Evolutionary conservation across 2,113 vertebrate genomes (phyloP), one percentile per base, ranked within the genome.

Genomic region (Chionis minor): DNA sequence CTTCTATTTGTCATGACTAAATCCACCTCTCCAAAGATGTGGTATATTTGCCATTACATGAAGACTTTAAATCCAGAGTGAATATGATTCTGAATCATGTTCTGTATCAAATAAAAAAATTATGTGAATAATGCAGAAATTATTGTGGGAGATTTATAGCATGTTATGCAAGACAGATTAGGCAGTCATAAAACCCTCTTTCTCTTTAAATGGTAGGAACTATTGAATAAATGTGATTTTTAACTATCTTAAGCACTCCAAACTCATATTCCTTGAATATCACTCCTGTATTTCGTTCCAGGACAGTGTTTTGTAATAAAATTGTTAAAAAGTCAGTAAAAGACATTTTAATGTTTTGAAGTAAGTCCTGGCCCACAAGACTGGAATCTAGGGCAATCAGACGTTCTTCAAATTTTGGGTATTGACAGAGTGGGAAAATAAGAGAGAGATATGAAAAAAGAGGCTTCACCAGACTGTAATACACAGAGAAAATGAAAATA

Each of bases 211-310:
- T 92, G 69, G 35, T 54, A 75, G 27, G 17, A 78, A 81, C 9
- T 83, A 42, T 62, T 82, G 75, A 96, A 95, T 70, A 90, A 94
- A 92, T 91, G 20, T 65, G n/a, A 73, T 87, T 95, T 94, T 95
- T 27, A 90, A 54, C 26, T 33, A 14, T 81, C 58, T 72, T 77
- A 81, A 56, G 23, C 44, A 54, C 13, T 86, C 27, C 4, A n/a
- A 69, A 71, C 44, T 82, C 24, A 63, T 92, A 79, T 62, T 94
- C 8, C 42, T 80, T 95, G 42, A 80, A 44, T 85, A 73, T 54
- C 20, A 38, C 40, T 62, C 54, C 40, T 27, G 52, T 49, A 54
- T 89, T 84, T 85, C 56, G 49, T 96, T 89, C 62, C 44, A 80
- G 62, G 58, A 72, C 16, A 82, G 12, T 66, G 9, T 72, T 96